Percentiles rank a stretch among this genome's conserved stretches.
phyloP scores from a whole-genome alignment of 2,797 vertebrate genomes.

The Catostomus latipinnis region DNA sequence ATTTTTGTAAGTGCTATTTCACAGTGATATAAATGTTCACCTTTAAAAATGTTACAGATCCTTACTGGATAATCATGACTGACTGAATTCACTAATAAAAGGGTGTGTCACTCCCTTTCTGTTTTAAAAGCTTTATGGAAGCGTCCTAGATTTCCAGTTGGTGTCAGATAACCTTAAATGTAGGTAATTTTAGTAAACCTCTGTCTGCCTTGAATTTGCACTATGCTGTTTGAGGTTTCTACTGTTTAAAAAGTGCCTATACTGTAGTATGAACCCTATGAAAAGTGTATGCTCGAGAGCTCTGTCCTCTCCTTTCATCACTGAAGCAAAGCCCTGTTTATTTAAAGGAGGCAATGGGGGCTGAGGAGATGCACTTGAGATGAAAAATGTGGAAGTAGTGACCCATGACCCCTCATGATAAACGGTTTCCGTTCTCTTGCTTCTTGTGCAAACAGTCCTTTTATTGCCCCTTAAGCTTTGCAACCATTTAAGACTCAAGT shows the following conservation, averaged over 20 bases:
- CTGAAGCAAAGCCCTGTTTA: background rate
- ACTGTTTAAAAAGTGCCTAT: background rate
- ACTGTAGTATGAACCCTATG: background rate
- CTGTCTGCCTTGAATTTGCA: background rate
- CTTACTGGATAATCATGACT: too few species aligned
- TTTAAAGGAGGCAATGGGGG: background rate
- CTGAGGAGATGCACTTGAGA: slow-evolving; percentile 24
- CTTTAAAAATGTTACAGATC: too few species aligned
- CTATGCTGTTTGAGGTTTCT: background rate
- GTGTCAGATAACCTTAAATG: background rate
- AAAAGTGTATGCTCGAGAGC: slow-evolving; percentile 1
- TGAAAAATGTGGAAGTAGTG: slow-evolving; percentile 44
- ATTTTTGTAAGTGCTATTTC: too few species aligned
- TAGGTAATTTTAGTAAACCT: too few species aligned
- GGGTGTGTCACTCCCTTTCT: background rate
- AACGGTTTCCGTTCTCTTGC: slow-evolving; percentile 57
- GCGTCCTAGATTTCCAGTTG: background rate
- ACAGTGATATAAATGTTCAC: too few species aligned
- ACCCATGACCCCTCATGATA: slow-evolving; percentile 57
- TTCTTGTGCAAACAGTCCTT: slow-evolving; percentile 52
- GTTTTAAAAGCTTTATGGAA: background rate
- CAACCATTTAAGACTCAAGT: slow-evolving; percentile 18
- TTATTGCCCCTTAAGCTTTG: background rate
- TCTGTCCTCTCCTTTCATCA: slow-evolving; percentile 51
- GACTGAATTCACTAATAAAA: too few species aligned